Conservation (phyloP, 2,797 vertebrate genomes). For the Enteromius unitaeniatus region DNA sequence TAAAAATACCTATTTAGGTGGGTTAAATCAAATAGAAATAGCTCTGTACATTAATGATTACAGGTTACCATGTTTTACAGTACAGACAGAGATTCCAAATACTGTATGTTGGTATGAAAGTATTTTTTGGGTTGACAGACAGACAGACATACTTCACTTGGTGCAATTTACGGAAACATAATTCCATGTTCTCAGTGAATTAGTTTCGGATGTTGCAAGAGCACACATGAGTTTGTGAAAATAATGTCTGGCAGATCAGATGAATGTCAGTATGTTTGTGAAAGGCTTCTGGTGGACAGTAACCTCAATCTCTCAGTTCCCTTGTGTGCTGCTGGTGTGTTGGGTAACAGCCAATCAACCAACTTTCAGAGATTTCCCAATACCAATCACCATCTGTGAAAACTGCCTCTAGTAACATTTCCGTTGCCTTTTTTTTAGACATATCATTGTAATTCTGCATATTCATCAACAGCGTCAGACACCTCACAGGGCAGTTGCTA, state of each 20-base stretch:
- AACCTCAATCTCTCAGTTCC: conserved; percentile 56
- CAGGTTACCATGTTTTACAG: neutral
- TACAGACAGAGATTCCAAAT: neutral
- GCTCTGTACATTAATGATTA: neutral
- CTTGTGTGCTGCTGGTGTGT: conserved; percentile 15
- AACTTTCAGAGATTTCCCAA: conserved; percentile 62
- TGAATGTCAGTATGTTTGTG: conserved; percentile 20
- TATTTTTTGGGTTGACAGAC: neutral
- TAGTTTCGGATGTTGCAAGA: neutral
- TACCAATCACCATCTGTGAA: conserved; percentile 36
- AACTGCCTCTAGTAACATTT: conserved; percentile 15
- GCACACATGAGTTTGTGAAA: neutral
- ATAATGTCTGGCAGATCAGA: neutral
- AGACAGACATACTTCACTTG: neutral
- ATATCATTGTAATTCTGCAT: conserved; percentile 19
- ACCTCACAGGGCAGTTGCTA: neutral
- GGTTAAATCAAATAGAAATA: neutral
- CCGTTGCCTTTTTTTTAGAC: conserved; percentile 39
- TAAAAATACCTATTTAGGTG: neutral
- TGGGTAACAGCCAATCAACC: conserved; percentile 56
- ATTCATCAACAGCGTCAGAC: conserved; percentile 31
- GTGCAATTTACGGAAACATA: neutral
- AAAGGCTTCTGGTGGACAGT: conserved; percentile 15
- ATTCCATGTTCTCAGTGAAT: neutral
- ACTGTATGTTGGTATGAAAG: neutral